Base-by-base conservation (phyloP, 2,797 vertebrate genomes). In the Pelochelys cantorii region DNA sequence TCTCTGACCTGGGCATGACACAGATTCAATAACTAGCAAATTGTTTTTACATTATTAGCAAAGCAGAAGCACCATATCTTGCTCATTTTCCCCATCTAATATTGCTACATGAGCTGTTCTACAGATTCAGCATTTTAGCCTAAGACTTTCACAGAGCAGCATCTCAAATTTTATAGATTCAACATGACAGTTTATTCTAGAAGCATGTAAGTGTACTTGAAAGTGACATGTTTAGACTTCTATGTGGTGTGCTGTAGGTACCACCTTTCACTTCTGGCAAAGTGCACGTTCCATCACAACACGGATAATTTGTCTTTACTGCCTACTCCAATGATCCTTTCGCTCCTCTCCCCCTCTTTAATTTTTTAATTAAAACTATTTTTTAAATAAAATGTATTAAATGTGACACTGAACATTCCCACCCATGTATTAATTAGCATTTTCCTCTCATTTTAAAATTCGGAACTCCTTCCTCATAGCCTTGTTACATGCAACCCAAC, bases 161-260 rank as follows among this genome's bases (percentile, higher is more conserved):
- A 13, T n/a, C 81, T 92, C 83, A 79, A 29, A 87, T 93, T 82
- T 88, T 74, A 93, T 52, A 87, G 59, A 95, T 90, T 96, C 75
- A 54, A 0, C 31, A 42, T 81, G 89, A 91, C 91, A 94, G 55
- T 42, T 86, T 2, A 0, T 88, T 95, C 92, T 93, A 95, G 88
- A 93, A 85, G 78, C 85, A 94, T 4, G 52, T 79, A 95, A 91
- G 94, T 17, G 56, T 87, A 23, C 84, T 90, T 82, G 54, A 56
- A 94, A 93, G 89, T 85, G 4, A 79, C 79, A n/a, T 57, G 55
- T 87, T 95, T 85, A 85, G 65, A 90, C 89, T 97, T 93, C 86
- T 93, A n/a, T 83, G 56, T 65, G 37, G 81, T 85, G 91, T 88
- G 65, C 88, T 91, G 78, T 48, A 92, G 84, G 78, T 84, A 90